Conservation (phyloP, 2,797 vertebrate genomes). For the Semaprochilodus insignis region DNA sequence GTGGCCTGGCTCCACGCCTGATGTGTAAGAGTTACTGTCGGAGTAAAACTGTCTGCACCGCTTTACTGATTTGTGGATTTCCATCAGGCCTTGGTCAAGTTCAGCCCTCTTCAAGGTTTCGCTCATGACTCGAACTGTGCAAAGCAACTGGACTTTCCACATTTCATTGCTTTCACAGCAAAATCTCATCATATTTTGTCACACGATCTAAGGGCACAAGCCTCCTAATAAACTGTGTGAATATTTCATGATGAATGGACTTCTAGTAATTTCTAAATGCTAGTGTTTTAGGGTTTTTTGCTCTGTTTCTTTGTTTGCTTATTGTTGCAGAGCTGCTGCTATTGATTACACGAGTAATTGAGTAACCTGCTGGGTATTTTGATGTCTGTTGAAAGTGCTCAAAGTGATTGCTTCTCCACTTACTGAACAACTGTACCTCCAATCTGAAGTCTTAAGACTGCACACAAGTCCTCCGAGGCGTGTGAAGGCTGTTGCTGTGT, state of each 20-base stretch:
- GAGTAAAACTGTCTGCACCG: slow-evolving; percentile 77
- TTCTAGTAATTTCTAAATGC: no score
- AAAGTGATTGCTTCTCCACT: not conserved
- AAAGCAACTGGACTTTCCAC: not conserved
- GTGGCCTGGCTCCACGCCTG: slow-evolving; percentile 62
- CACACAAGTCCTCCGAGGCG: not conserved
- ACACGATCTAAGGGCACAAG: not conserved
- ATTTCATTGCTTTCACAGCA: not conserved
- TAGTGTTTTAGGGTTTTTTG: no score
- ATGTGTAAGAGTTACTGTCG: slow-evolving; percentile 74
- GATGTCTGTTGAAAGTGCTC: no score
- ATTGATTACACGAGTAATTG: no score
- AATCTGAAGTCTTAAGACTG: not conserved
- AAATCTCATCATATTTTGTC: no score
- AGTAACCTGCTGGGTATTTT: no score
- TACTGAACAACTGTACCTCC: not conserved
- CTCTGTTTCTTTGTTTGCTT: no score
- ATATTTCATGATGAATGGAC: not conserved
- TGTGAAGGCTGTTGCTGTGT: not conserved
- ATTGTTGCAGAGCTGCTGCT: no score
- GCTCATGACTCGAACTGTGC: not conserved
- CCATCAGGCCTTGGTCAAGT: slow-evolving; percentile 19
- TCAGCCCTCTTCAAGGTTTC: slow-evolving; percentile 1
- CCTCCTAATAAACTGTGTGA: no score
- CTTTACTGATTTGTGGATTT: slow-evolving; percentile 77